Percentiles rank a stretch among this genome's conserved stretches.
phyloP scores from a whole-genome alignment of 2,113 vertebrate genomes.

The Coracopsis vasa region DNA sequence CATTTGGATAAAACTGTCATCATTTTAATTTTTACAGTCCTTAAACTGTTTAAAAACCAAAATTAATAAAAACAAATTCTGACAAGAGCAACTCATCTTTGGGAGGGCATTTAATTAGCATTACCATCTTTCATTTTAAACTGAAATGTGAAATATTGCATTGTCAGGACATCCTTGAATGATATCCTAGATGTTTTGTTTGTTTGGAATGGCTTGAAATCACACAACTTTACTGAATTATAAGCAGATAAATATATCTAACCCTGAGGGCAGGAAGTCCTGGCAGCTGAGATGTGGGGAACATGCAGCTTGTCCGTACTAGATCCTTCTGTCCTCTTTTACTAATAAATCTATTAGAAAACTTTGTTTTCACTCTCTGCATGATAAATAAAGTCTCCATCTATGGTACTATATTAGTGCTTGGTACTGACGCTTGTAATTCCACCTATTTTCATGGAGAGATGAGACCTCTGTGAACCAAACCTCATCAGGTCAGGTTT shows the following conservation, averaged over 20 bases:
- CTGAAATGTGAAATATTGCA: conserved; percentile 39
- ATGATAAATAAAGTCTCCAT: conserved; percentile 56
- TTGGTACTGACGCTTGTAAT: conserved; percentile 1
- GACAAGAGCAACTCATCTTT: background rate
- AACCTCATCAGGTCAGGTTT: conserved; percentile 39
- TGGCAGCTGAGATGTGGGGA: conserved; percentile 41
- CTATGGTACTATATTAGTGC: background rate
- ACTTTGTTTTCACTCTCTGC: conserved; percentile 59
- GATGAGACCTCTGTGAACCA: conserved; percentile 27
- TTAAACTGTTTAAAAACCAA: conserved; percentile 8
- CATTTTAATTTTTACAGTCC: background rate
- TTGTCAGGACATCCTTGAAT: conserved; percentile 38
- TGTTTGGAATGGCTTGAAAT: conserved; percentile 57
- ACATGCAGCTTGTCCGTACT: conserved; percentile 40
- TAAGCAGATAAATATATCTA: conserved; percentile 48
- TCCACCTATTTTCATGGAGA: conserved; percentile 29
- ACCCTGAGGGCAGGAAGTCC: conserved; percentile 52
- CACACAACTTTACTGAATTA: conserved; percentile 54
- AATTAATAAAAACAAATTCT: conserved; percentile 27
- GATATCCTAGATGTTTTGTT: conserved; percentile 28
- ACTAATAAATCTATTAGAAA: conserved; percentile 54
- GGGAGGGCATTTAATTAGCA: conserved; percentile 16
- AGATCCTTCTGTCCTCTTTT: conserved; percentile 55
- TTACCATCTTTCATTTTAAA: conserved; percentile 3
- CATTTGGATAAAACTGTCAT: conserved; percentile 19